Conservation (phyloP, 1,140 invertebrate species). For the Galendromus occidentalis region DNA sequence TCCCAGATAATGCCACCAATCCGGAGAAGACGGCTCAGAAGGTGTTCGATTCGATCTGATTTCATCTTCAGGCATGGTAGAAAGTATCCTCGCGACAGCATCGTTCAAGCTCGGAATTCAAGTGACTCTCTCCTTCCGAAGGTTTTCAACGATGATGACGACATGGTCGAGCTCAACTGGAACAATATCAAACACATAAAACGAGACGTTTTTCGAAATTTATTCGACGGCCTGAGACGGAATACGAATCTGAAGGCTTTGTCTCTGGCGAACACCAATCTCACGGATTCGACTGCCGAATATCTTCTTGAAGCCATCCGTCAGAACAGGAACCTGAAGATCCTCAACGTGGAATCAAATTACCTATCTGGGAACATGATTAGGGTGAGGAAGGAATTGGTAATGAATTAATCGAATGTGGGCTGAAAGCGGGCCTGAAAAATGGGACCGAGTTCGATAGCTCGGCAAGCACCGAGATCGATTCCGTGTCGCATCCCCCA, state of each 20-base stretch:
- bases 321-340: conserved; percentile 62
- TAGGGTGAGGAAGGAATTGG: conserved; percentile 33
- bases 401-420: too few species aligned
- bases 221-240: conserved; percentile 65
- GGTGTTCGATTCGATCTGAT: conserved; percentile 24
- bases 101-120: too few species aligned
- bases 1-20: conserved; percentile 83
- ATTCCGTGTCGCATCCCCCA: too few species aligned
- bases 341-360: conserved; percentile 90
- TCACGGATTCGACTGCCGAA: conserved; percentile 62
- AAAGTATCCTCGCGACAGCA: too few species aligned
- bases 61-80: too few species aligned
- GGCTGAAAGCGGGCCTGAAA: too few species aligned
- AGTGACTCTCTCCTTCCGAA: too few species aligned
- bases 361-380: conserved; percentile 55
- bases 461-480: too few species aligned
- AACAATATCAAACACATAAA: conserved; percentile 83
- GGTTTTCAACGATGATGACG: conserved; percentile 52
- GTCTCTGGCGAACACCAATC: conserved; percentile 74
- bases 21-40: conserved; percentile 70
- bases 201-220: conserved; percentile 71
- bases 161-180: conserved; percentile 72
- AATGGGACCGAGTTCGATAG: too few species aligned
- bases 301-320: conserved; percentile 56
- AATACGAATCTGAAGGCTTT: conserved; percentile 81